These are phyloP conservation scores for Polydrusus pterygomalis DNA, from an alignment of 2,888 invertebrate species.

Conservation along the genomic window DNA sequence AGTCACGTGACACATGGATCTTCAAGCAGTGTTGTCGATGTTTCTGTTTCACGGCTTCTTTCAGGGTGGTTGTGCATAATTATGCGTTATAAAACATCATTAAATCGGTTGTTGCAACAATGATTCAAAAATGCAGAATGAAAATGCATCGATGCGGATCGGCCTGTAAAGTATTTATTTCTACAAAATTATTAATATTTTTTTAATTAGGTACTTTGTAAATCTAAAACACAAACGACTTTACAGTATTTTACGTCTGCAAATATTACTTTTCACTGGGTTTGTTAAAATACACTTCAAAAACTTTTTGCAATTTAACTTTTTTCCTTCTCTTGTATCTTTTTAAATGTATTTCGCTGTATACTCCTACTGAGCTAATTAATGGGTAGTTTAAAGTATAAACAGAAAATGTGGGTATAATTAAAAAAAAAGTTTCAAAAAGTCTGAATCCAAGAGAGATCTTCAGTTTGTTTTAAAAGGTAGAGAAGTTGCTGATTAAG, in stretches of 20 bases:
- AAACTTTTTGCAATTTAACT: conserved; percentile 38
- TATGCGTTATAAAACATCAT: too few relatives aligned
- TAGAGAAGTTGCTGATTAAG: conserved; percentile 25
- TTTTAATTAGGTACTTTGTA: background rate
- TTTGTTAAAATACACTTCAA: conserved; percentile 33
- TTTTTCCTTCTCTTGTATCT: conserved; percentile 23
- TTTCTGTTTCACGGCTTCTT: too few relatives aligned
- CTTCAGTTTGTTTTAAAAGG: conserved; percentile 21
- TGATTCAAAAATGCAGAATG: too few relatives aligned
- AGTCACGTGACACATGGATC: too few relatives aligned
- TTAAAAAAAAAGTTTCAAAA: conserved; percentile 31
- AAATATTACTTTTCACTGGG: conserved; percentile 23
- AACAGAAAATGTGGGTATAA: conserved; percentile 37
- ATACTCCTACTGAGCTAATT: conserved; percentile 34
- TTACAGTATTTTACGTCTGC: conserved; percentile 22
- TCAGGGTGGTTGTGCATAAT: too few relatives aligned
- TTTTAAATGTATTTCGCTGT: conserved; percentile 32
- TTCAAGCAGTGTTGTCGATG: too few relatives aligned
- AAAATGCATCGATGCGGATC: too few relatives aligned
- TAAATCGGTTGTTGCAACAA: too few relatives aligned
- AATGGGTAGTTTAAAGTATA: conserved; percentile 35
- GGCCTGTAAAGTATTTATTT: too few relatives aligned
- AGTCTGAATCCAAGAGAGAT: conserved; percentile 20
- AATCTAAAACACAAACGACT: background rate
- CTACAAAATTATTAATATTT: background rate